Evolutionary conservation across 2,888 invertebrate species (phyloP).

Genomic region (Lissocephala sabroskyi): DNA sequence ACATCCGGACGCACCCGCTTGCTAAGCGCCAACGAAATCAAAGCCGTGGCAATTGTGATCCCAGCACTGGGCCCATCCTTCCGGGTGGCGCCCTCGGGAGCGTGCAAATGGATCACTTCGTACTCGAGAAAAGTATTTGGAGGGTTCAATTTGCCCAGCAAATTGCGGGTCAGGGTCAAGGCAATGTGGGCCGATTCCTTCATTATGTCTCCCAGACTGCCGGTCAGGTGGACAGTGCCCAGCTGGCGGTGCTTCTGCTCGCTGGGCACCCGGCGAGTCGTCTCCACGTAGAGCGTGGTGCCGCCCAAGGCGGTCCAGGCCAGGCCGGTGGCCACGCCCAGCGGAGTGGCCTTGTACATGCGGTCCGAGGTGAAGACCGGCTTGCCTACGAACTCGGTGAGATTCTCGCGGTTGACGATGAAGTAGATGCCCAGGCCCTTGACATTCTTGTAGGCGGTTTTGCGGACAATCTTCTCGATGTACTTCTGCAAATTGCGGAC

Average conservation of each 20-base stretch:
- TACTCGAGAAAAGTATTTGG: slow-evolving; percentile 82
- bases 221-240: slow-evolving; percentile 85
- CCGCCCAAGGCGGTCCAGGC: slow-evolving; percentile 99
- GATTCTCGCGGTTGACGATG: slow-evolving; percentile 78
- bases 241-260: slow-evolving; percentile 24
- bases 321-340: slow-evolving; percentile 96
- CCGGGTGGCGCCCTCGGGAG: slow-evolving; percentile 97
- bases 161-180: slow-evolving; percentile 90
- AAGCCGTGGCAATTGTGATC: slow-evolving; percentile 90
- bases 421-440: slow-evolving; percentile 80
- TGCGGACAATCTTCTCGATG: slow-evolving; percentile 94
- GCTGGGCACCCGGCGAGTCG: slow-evolving; percentile 75
- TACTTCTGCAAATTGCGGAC: slow-evolving; percentile 97
- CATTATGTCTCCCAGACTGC: slow-evolving; percentile 98
- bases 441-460: slow-evolving; percentile 92
- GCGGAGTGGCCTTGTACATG: slow-evolving; percentile 92
- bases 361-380: slow-evolving; percentile 95
- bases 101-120: slow-evolving; percentile 93
- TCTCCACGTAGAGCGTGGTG: slow-evolving; percentile 93
- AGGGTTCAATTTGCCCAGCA: slow-evolving; percentile 75
- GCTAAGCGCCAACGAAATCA: slow-evolving; percentile 87
- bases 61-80: slow-evolving; percentile 98
- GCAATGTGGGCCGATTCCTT: slow-evolving; percentile 95
- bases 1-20: slow-evolving; percentile 82
- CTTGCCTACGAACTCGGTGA: slow-evolving; percentile 85